These are phyloP conservation scores for Euthynnus affinis DNA, from an alignment of 2,797 vertebrate species.

Conservation along the genomic window DNA sequence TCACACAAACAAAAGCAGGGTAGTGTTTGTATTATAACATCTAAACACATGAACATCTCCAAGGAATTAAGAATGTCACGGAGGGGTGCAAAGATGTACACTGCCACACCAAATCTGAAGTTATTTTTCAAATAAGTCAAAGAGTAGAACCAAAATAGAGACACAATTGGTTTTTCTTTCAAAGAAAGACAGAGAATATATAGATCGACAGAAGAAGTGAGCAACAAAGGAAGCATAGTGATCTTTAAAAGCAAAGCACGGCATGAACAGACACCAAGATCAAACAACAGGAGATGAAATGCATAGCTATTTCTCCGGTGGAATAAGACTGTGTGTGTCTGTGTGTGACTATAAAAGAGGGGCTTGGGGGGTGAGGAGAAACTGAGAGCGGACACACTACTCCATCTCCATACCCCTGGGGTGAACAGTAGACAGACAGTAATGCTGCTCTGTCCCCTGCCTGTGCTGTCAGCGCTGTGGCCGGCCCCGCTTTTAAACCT, in stretches of 20 bases:
- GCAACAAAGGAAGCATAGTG: constrained; percentile 34
- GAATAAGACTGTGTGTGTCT: constrained; percentile 22
- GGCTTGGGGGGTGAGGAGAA: constrained; percentile 37
- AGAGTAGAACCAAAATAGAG: constrained; percentile 21
- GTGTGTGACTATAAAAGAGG: constrained; percentile 53
- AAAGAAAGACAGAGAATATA: constrained; percentile 12
- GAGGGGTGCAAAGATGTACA: background rate
- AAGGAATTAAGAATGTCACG: constrained; percentile 7
- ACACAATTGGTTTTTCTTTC: constrained; percentile 10
- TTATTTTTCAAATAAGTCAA: background rate
- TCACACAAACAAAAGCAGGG: constrained; percentile 30
- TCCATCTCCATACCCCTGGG: constrained; percentile 52
- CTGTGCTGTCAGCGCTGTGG: constrained; percentile 29
- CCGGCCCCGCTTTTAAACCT: constrained; percentile 42
- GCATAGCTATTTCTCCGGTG: constrained; percentile 42
- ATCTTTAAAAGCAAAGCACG: constrained; percentile 51
- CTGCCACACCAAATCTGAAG: constrained; percentile 12
- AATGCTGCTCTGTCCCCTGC: constrained; percentile 48
- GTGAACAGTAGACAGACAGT: constrained; percentile 45
- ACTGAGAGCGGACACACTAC: constrained; percentile 46
- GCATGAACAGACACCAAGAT: constrained; percentile 54
- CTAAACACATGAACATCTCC: constrained; percentile 23
- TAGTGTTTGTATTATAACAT: constrained; percentile 39
- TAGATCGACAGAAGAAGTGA: constrained; percentile 30
- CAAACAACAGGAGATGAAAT: constrained; percentile 67